A percentile compares a stretch with the other conserved stretches of the same genome.
Evolutionary conservation across 2,113 vertebrate genomes (phyloP).

Genomic region (Elephantulus edwardii): DNA sequence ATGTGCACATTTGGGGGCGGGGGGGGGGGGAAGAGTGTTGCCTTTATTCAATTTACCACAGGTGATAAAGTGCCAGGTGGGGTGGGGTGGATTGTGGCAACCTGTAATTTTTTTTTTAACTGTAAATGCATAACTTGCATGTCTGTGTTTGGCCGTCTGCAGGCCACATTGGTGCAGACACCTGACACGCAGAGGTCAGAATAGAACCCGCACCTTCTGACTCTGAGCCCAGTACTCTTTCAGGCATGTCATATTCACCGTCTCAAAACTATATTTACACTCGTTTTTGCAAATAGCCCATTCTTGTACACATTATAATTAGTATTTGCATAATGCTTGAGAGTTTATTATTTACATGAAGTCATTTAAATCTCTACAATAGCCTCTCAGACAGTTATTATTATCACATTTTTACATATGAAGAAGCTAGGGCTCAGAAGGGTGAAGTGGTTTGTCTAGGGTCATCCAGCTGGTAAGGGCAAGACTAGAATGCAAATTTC

Average conservation of each 20-base stretch:
- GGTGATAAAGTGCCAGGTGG: conserved; percentile 44
- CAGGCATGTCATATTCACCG: conserved; percentile 13
- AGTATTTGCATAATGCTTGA: conserved; percentile 77
- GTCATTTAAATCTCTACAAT: conserved; percentile 63
- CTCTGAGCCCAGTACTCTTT: conserved; percentile 59
- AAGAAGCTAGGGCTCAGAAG: conserved; percentile 49
- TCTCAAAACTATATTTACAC: conserved; percentile 60
- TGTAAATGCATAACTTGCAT: conserved; percentile 4
- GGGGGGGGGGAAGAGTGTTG: background rate
- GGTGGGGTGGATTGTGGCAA: background rate
- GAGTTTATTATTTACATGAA: conserved; percentile 77
- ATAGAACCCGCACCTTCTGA: conserved; percentile 47
- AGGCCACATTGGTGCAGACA: conserved; percentile 21
- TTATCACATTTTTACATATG: conserved; percentile 77
- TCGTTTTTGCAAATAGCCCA: conserved; percentile 64
- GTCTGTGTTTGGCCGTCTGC: conserved; percentile 46
- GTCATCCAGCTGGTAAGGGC: conserved; percentile 73
- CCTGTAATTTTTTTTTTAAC: conserved; percentile 15
- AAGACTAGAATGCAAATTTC: conserved; percentile 68
- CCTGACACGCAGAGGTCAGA: conserved; percentile 46
- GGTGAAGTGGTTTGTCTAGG: conserved; percentile 66
- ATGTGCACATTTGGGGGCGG: too few relatives aligned
- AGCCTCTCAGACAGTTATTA: conserved; percentile 74
- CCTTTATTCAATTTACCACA: background rate
- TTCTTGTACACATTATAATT: conserved; percentile 69